Base-by-base conservation (phyloP, 2,888 invertebrate species). In the Rhopalosiphum nymphaeae region DNA sequence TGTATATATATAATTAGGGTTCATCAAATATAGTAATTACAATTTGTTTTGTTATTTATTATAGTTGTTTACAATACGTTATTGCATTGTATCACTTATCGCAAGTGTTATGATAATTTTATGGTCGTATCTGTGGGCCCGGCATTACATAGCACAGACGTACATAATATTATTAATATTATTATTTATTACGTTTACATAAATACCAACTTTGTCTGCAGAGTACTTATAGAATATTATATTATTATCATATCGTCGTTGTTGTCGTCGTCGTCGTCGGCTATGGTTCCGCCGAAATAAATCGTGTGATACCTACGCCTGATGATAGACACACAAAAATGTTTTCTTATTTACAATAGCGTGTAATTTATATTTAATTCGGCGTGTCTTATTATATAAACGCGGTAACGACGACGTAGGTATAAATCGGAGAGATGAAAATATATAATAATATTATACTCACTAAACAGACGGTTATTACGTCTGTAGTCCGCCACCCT, bases 381-480 rank as follows among this genome's bases (percentile, higher is more conserved):
- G 87, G 87, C 87, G 46, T 87, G 87, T 92, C 87, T 67, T 46
- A 42, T 92, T 87, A 49, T 88, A 42, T 46, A 42, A 92, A 42
- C 87, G 57, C 13, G 91, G 86, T 87, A 67, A 92, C 92, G 67
- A 92, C 87, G 61, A 87, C 92, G 86, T 87, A 87, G 92, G 67
- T 92, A 91, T n/a, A 44, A 29, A 85, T 16, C 89, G 89, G 78
- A 36, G 29, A 89, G 57, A 42, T n/a, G 53, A 84, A 36, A 88
- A 53, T 44, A 86, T 46, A 46, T 26, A 26, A 86, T 29, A 46
- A 46, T 46, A 78, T 78, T 42, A 61, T 25, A 78, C 67, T 25
- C 42, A 26, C 86, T 86, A 91, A 94, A 94, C 86, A 87, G 94
- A 91, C 90, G 94, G 91, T 94, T 91, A 78, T 78, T 94, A 94